Evolutionary conservation across 1,140 invertebrate genomes (phyloP).

Genomic region (Papilio machaon): DNA sequence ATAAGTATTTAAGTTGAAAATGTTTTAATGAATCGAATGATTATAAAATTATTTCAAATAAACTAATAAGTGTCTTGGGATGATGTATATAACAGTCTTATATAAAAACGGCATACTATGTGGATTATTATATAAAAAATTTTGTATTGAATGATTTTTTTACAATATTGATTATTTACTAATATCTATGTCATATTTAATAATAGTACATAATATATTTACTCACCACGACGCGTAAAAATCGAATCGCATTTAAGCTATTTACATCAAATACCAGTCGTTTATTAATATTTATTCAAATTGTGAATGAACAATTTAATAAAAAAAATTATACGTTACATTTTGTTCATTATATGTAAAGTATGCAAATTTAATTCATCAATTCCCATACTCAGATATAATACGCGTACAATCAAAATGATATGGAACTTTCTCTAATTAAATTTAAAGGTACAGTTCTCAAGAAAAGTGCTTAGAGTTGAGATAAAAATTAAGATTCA

Average conservation of each 20-base stretch:
- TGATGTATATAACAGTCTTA: slow-evolving; percentile 28
- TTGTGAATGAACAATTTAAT: slow-evolving; percentile 6
- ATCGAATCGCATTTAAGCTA: slow-evolving; percentile 15
- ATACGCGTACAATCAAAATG: not conserved
- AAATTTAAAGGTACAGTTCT: too few species aligned
- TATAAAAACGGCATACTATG: not conserved
- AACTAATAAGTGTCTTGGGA: not conserved
- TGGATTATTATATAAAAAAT: slow-evolving; percentile 1
- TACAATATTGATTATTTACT: slow-evolving; percentile 18
- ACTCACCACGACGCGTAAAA: slow-evolving; percentile 27
- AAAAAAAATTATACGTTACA: not conserved
- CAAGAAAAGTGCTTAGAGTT: too few species aligned
- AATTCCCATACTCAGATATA: not conserved
- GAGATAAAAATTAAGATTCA: too few species aligned
- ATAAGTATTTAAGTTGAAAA: not conserved
- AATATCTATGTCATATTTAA: slow-evolving; percentile 1
- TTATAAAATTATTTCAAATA: not conserved
- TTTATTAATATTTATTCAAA: slow-evolving; percentile 25
- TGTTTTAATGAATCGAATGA: not conserved
- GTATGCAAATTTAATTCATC: slow-evolving; percentile 25
- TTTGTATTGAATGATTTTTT: slow-evolving; percentile 24
- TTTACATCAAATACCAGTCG: slow-evolving; percentile 24
- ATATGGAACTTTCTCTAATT: too few species aligned
- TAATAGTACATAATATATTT: slow-evolving; percentile 12
- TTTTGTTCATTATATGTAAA: not conserved